Base-by-base conservation (phyloP, 2,888 invertebrate genomes). In the Harpalus rufipes region DNA sequence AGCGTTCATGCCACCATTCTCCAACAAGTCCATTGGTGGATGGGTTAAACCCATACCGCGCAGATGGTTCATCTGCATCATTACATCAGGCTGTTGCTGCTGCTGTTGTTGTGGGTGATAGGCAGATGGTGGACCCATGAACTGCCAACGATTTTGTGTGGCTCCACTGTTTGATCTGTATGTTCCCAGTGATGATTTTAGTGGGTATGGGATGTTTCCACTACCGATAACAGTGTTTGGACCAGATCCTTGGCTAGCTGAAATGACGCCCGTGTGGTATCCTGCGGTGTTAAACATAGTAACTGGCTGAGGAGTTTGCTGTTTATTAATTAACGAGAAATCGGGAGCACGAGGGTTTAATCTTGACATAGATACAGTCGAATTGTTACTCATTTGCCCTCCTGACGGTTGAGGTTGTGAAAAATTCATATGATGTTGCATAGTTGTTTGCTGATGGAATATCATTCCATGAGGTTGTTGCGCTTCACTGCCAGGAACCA, bases 331-430 rank as follows among this genome's bases (percentile, higher is more conserved):
- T 32, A 92, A 88, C 59, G 94, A 93, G 89, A 96, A 97, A 88
- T 96, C 95, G 0, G 96, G 96, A 4, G 96, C 96, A 87, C 96
- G 94, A 0, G 96, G 96, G 91, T 97, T 97, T 59, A 97, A 92
- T 83, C 96, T 93, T 59, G 95, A 94, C 91, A 93, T 93, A 81
- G 92, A 92, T 86, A 93, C 92, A 18, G 93, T 91, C 39, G 92
- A 92, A 86, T 88, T 88, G 86, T 87, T 85, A 83, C 76, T 87
- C 86, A 39, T 85, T 81, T 63, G 86, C 80, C 44, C 85, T 87
- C 32, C 85, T 87, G 72, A 88, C 87, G 87, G 89, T 56, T 89
- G 90, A 32, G 88, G 87, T 86, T 90, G 91, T 2, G 90, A 89
- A 84, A 90, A 91, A 86, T 89, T 90, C 85, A 90, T 86, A 86